These are phyloP conservation scores for Platanista minor DNA, from an alignment of 2,113 vertebrate species.

Conservation along the genomic window DNA sequence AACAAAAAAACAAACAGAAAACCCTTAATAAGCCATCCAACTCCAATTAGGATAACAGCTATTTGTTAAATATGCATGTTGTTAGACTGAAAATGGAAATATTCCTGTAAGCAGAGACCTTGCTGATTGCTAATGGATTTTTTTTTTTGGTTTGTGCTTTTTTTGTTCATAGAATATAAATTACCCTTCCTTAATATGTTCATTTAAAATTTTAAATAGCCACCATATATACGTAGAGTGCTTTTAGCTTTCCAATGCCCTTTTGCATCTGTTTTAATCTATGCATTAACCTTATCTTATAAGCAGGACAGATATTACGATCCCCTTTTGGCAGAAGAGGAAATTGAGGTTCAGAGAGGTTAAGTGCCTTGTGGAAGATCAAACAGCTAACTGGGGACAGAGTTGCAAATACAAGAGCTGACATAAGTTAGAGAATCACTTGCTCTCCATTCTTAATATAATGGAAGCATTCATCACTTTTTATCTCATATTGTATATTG, in stretches of 20 bases:
- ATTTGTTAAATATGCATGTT: conserved; percentile 5
- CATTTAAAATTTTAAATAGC: neutral
- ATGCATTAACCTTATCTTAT: neutral
- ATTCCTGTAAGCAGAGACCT: neutral
- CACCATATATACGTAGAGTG: neutral
- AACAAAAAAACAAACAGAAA: neutral
- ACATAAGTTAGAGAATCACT: neutral
- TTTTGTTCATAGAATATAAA: conserved; percentile 31
- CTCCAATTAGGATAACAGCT: conserved; percentile 38
- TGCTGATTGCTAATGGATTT: neutral
- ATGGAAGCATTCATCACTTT: neutral
- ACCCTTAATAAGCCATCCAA: neutral
- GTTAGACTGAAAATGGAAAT: conserved; percentile 19
- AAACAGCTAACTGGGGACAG: neutral
- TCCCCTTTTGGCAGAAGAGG: neutral
- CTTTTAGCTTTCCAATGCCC: neutral
- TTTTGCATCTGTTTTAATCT: conserved; percentile 5
- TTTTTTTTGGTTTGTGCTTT: neutral
- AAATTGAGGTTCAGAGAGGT: neutral
- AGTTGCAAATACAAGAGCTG: neutral
- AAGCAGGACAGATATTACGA: neutral
- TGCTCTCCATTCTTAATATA: neutral
- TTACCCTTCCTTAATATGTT: conserved; percentile 40
- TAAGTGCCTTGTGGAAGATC: conserved; percentile 31
- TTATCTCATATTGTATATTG: neutral